Conservation (phyloP, 2,888 invertebrate species). For the Trissolcus brochymenae region DNA sequence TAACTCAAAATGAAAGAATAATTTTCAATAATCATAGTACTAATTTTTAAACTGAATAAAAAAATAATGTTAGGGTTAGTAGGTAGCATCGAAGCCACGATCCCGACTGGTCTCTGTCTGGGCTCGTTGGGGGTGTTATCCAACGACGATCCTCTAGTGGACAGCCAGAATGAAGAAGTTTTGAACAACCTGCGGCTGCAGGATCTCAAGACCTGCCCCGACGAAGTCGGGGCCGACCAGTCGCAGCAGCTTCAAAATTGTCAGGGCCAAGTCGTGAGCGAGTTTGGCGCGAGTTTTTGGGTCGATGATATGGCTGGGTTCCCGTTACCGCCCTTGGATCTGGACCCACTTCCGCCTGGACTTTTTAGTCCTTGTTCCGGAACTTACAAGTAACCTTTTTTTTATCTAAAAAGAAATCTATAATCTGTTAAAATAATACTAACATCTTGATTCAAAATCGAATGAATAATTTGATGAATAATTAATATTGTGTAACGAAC, state of each 20-base stretch:
- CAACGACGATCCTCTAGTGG: conserved; percentile 68
- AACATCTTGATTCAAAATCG: no score
- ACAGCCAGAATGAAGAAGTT: conserved; percentile 64
- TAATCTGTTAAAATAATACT: neutral
- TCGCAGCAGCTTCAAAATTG: conserved; percentile 68
- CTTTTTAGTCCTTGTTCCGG: conserved; percentile 90
- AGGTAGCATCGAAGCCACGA: conserved; percentile 74
- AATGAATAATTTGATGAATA: no score
- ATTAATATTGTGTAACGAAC: no score
- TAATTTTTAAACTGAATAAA: neutral
- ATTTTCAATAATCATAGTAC: neutral
- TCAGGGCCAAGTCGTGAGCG: conserved; percentile 71
- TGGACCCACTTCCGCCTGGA: conserved; percentile 92
- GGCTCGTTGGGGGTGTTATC: conserved; percentile 71
- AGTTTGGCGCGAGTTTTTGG: conserved; percentile 79
- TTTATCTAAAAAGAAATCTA: neutral
- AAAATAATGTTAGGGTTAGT: conserved; percentile 68
- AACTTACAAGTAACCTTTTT: conserved; percentile 80
- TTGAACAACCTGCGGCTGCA: conserved; percentile 69
- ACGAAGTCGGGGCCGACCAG: conserved; percentile 68
- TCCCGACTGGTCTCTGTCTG: conserved; percentile 72
- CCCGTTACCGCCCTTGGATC: conserved; percentile 87
- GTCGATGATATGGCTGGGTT: conserved; percentile 91
- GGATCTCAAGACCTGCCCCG: conserved; percentile 71
- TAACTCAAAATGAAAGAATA: no score